phyloP scores from a whole-genome alignment of 2,797 vertebrate genomes.

The Toxotes lorentzi region DNA sequence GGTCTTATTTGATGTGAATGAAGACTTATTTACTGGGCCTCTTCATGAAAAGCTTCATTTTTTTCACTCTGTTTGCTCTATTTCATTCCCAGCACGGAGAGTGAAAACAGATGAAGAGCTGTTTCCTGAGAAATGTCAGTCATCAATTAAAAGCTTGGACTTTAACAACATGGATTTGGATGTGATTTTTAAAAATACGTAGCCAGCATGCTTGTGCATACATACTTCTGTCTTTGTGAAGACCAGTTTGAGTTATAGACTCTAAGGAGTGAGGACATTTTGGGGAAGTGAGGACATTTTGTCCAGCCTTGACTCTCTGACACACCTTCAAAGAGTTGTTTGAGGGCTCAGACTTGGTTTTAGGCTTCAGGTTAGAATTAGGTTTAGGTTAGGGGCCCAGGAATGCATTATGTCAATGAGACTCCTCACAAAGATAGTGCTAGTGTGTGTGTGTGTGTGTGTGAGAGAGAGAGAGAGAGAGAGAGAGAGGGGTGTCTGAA shows the following conservation, averaged over 20 bases:
- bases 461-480: conserved; percentile 1
- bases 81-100: not conserved
- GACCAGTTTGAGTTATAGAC: too few relatives aligned
- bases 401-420: too few relatives aligned
- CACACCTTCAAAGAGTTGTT: too few relatives aligned
- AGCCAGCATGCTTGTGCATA: not conserved
- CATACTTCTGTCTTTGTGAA: not conserved
- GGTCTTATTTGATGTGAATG: not conserved
- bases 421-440: too few relatives aligned
- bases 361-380: too few relatives aligned
- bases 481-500: not conserved
- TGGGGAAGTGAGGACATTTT: too few relatives aligned
- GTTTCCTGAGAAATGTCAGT: not conserved
- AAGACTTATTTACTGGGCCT: not conserved
- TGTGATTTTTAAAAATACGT: conserved; percentile 11
- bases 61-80: not conserved
- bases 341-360: too few relatives aligned
- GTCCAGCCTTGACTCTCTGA: too few relatives aligned
- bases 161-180: not conserved
- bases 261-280: too few relatives aligned
- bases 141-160: not conserved
- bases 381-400: too few relatives aligned
- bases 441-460: not conserved
- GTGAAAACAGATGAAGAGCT: not conserved
- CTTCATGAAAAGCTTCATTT: not conserved